Conservation (phyloP, 2,888 invertebrate species). For the Drosophila falleni region DNA sequence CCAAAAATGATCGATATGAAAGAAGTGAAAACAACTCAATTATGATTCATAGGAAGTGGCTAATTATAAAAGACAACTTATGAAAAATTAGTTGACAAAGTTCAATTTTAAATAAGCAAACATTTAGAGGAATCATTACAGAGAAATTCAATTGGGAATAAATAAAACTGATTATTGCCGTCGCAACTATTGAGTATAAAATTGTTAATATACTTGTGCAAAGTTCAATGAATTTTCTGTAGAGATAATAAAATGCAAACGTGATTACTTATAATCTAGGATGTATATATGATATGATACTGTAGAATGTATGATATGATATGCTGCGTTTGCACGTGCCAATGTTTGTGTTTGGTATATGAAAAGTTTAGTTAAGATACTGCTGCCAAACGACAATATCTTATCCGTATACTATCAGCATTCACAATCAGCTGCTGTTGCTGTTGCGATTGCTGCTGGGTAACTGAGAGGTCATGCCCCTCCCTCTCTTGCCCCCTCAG, state of each 20-base stretch:
- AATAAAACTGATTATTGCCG: neutral
- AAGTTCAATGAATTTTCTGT: conserved; percentile 64
- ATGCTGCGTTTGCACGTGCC: conserved; percentile 60
- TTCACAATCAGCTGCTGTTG: conserved; percentile 71
- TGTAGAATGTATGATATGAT: conserved; percentile 39
- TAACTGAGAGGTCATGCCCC: conserved; percentile 57
- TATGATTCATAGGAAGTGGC: conserved; percentile 44
- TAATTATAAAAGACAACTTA: neutral
- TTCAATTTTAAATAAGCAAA: neutral
- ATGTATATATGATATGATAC: conserved; percentile 52
- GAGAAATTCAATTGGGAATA: neutral
- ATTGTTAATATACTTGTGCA: conserved; percentile 9
- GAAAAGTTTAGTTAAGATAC: conserved; percentile 80
- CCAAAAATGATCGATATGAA: conserved; percentile 49
- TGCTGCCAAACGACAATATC: conserved; percentile 74
- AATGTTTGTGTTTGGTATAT: conserved; percentile 56
- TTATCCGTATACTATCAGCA: conserved; percentile 78
- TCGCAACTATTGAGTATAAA: conserved; percentile 2
- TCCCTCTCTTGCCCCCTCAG: neutral
- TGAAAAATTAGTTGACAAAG: conserved; percentile 4
- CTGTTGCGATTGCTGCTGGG: conserved; percentile 44
- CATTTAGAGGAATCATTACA: neutral
- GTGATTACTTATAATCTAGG: conserved; percentile 67
- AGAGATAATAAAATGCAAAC: conserved; percentile 65
- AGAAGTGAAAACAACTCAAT: neutral